Percentiles rank a stretch among this genome's conserved stretches.
Conservation (phyloP, 2,113 vertebrate species). For the Cromileptes altivelis region DNA sequence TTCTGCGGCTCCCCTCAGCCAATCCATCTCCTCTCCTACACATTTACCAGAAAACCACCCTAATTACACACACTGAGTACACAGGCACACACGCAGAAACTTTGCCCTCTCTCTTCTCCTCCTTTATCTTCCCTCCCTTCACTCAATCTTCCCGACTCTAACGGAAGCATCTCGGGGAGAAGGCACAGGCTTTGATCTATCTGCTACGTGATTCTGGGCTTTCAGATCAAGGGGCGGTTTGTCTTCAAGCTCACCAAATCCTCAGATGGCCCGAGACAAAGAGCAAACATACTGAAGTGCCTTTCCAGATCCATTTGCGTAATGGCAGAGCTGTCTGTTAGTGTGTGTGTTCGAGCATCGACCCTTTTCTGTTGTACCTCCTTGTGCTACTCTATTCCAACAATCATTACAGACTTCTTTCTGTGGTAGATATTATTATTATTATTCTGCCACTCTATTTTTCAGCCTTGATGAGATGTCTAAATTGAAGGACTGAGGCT, state of each 20-base stretch:
- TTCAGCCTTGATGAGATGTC: conserved; percentile 29
- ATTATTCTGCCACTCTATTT: conserved; percentile 15
- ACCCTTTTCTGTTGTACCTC: conserved; percentile 20
- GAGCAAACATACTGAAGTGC: conserved; percentile 73
- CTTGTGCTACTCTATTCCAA: conserved; percentile 27
- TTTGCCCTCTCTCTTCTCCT: conserved; percentile 59
- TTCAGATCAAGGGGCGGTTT: conserved; percentile 81
- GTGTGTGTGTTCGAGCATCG: conserved; percentile 19
- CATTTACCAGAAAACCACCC: conserved; percentile 46
- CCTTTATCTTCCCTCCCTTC: conserved; percentile 63
- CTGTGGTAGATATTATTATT: background rate
- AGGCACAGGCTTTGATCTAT: conserved; percentile 76
- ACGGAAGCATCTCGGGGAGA: conserved; percentile 58
- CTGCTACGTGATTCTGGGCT: conserved; percentile 70
- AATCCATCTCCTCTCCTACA: conserved; percentile 37
- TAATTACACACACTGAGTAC: conserved; percentile 62
- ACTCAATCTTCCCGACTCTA: conserved; percentile 61
- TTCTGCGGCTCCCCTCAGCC: conserved; percentile 30
- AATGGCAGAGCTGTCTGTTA: conserved; percentile 61
- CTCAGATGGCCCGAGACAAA: conserved; percentile 71
- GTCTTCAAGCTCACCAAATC: conserved; percentile 77
- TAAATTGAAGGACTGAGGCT: conserved; percentile 19
- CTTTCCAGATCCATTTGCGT: conserved; percentile 75
- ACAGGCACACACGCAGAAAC: conserved; percentile 52
- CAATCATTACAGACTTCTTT: conserved; percentile 10